Base-by-base conservation (phyloP, 2,113 vertebrate species). In the Gymnocephalus cernua region DNA sequence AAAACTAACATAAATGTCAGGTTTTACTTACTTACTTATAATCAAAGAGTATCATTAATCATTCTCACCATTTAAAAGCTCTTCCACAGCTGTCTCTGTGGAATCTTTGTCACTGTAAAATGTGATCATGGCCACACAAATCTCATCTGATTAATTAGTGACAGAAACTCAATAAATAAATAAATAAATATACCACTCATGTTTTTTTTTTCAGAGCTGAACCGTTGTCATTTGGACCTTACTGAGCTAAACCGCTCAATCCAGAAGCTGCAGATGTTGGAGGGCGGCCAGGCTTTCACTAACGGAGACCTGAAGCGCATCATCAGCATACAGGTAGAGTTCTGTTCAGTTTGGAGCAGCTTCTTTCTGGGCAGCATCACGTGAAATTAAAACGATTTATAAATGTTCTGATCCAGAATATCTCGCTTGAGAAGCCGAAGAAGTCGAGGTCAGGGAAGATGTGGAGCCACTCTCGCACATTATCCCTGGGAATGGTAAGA, bases 401-500 rank as follows among this genome's bases (percentile, higher is more conserved):
- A 9, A 47, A 15, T 50, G 2, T 56, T 76, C 27, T 15, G 12
- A 14, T 5, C 1, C 57, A 95, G 95, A 95, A 95, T 86, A 83
- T 93, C 69, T 96, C 0, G 58, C 67, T 97, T 0, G 97, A 97
- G 90, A 98, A 97, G 77, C 97, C 97, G 0, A 97, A 97, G 91
- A 99, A 96, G 59, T 4, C 69, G 3, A 97, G 95, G 64, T 90
- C 76, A 25, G 96, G 94, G 56, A 97, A 94, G 82, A 95, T 97
- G 57, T 97, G 96, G 96, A 96, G 97, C 69, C 97, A 96, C 79
- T 96, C 59, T 83, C 97, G 94, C 71, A 97, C 96, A 2, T 94
- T 97, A 0, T 97, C 98, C 11, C 95, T 97, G 69, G 92, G 96
- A 74, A 94, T 96, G 96, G 97, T 96, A 93, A 90, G 93, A 66